Base-by-base conservation (phyloP, 2,113 vertebrate species). In the Urocolius indicus region DNA sequence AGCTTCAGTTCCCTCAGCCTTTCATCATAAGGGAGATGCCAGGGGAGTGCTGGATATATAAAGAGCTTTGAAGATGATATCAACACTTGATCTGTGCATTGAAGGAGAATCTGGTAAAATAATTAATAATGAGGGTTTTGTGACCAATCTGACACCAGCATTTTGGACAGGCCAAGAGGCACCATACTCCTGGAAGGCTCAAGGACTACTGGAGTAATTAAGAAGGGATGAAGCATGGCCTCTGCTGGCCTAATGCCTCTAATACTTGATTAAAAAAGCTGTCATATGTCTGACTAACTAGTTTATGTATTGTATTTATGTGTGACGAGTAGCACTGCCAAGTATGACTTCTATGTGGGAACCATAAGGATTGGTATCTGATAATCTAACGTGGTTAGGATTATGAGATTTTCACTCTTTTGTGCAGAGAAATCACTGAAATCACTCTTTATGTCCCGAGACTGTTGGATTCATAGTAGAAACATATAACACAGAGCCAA, bases 321-420 rank as follows among this genome's bases (percentile, higher is more conserved):
- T 45, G 80, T 68, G 51, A 55, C 45, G 24, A 72, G 71, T 21
- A 84, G 84, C 84, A 43, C 71, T 94, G 77, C 77, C 81, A 76
- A 71, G 62, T 63, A 6, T 20, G 57, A 45, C 68, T 68, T 89
- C 69, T 32, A 0, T 38, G 74, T 52, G 63, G 76, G 80, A 92
- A 4, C 49, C 52, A 6, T 38, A 86, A 61, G 72, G 34, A 34
- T 54, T 43, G 30, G 29, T 86, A 4, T 83, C 38, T 1, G 0
- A 30, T 63, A 61, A 66, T 91, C 77, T 0, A 6, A 45, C 65
- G 20, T 2, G 1, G 58, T 27, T 27, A 23, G 81, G 36, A 54
- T 91, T 91, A 84, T 0, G 3, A 59, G 66, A 49, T 95, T 82
- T 87, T 84, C 84, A 24, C 62, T 89, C 41, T 46, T 48, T 34